A percentile compares a stretch with the other conserved stretches of the same genome.
Evolutionary conservation across 2,888 invertebrate species (phyloP).

Genomic region (Rhorus exstirpatorius): DNA sequence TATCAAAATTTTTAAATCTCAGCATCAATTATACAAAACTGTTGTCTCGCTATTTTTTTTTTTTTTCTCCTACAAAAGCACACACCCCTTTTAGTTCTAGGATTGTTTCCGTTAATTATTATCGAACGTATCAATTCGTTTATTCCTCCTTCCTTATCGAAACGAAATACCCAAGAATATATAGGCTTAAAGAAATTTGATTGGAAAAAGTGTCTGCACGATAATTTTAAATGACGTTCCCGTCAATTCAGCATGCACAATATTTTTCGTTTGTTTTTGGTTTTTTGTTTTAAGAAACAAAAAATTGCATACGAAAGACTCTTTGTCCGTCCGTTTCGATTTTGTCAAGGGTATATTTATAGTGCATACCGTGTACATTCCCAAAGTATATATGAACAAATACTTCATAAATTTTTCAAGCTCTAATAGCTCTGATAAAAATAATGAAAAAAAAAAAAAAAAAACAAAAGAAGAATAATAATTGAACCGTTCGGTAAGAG

Average conservation of each 20-base stretch:
- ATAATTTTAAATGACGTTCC: slow-evolving; percentile 8
- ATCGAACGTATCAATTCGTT: slow-evolving; percentile 14
- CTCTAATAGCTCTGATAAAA: background rate
- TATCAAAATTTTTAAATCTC: background rate
- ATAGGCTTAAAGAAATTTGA: background rate
- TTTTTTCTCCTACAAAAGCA: slow-evolving; percentile 22
- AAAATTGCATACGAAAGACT: slow-evolving; percentile 51
- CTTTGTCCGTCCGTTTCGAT: slow-evolving; percentile 67
- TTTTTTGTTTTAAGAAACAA: slow-evolving; percentile 3
- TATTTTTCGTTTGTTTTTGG: slow-evolving; percentile 7
- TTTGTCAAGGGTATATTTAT: slow-evolving; percentile 41
- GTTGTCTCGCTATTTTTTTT: slow-evolving; percentile 46
- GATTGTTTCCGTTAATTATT: background rate
- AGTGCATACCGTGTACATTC: slow-evolving; percentile 53
- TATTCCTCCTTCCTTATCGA: slow-evolving; percentile 3
- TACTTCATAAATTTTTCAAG: slow-evolving; percentile 16
- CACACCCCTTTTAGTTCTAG: background rate
- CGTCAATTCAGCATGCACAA: slow-evolving; percentile 56
- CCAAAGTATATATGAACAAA: slow-evolving; percentile 46
- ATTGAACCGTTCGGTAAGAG: slow-evolving; percentile 56
- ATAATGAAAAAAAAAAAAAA: slow-evolving; percentile 21
- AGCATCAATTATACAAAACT: slow-evolving; percentile 57
- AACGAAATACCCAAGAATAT: slow-evolving; percentile 29
- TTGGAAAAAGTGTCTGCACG: slow-evolving; percentile 14
- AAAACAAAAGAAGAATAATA: slow-evolving; percentile 19